Percentiles rank a stretch among this genome's conserved stretches.
Evolutionary conservation across 2,113 vertebrate genomes (phyloP).

Genomic region (Rallus limicola): DNA sequence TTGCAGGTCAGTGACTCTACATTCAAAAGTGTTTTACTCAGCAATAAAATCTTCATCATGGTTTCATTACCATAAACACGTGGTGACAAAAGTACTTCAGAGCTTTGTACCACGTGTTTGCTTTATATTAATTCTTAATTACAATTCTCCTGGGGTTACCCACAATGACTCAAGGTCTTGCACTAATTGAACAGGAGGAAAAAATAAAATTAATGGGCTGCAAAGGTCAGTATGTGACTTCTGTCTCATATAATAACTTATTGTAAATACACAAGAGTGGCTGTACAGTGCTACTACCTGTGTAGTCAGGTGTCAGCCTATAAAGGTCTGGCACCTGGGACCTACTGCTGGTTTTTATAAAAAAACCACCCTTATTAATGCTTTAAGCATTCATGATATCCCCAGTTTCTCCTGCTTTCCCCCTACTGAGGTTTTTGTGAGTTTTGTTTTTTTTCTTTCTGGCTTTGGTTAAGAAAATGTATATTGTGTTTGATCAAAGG

Average conservation of each 20-base stretch:
- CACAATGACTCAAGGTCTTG: slow-evolving; percentile 48
- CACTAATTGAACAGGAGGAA: slow-evolving; percentile 64
- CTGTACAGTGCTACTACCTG: background rate
- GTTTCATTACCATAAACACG: slow-evolving; percentile 55
- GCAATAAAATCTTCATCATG: slow-evolving; percentile 44
- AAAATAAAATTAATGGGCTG: slow-evolving; percentile 63
- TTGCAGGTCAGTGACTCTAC: slow-evolving; percentile 46
- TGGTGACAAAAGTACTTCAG: slow-evolving; percentile 13
- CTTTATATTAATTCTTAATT: slow-evolving; percentile 59
- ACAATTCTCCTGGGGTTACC: slow-evolving; percentile 15
- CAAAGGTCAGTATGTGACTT: slow-evolving; percentile 56
- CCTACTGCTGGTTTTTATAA: background rate
- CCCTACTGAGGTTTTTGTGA: background rate
- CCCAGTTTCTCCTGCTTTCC: background rate
- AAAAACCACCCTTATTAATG: background rate
- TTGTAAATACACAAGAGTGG: slow-evolving; percentile 15
- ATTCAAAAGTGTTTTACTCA: slow-evolving; percentile 55
- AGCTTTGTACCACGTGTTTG: background rate
- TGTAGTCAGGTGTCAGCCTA: background rate
- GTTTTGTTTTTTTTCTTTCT: background rate
- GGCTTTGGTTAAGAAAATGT: background rate
- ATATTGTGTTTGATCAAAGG: background rate
- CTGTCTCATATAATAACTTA: slow-evolving; percentile 4
- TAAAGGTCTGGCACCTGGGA: background rate
- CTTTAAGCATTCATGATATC: background rate